Evolutionary conservation across 2,797 vertebrate genomes (phyloP).

Genomic region (Sternotherus odoratus): DNA sequence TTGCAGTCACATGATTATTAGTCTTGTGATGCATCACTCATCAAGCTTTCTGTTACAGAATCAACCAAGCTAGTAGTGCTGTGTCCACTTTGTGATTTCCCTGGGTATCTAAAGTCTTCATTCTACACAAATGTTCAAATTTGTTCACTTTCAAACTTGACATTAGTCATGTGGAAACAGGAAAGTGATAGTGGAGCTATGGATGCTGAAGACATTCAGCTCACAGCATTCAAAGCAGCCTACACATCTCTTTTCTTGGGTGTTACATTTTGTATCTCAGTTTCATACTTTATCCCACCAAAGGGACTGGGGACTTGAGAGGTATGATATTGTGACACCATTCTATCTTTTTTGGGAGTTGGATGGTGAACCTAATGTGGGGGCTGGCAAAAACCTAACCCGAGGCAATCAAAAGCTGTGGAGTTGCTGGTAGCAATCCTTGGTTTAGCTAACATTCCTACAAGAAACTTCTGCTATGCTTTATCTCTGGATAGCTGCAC

Average conservation of each 20-base stretch:
- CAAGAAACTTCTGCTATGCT: rapidly evolving
- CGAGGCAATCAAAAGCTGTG: not conserved
- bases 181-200: not conserved
- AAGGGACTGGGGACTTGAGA: not conserved
- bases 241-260: not conserved
- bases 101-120: not conserved
- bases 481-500: not conserved
- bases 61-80: not conserved
- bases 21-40: not conserved
- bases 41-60: not conserved
- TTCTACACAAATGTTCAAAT: not conserved
- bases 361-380: not conserved
- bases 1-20: not conserved
- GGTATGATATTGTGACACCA: not conserved
- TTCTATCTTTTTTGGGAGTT: not conserved
- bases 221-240: not conserved
- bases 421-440: not conserved
- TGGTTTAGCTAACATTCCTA: not conserved
- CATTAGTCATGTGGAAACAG: not conserved
- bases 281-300: not conserved
- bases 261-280: not conserved
- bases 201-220: not conserved
- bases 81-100: not conserved
- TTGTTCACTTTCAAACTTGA: not conserved
- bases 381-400: not conserved